Base-by-base conservation (phyloP, 2,113 vertebrate genomes). In the Syngnathoides biaculeatus region DNA sequence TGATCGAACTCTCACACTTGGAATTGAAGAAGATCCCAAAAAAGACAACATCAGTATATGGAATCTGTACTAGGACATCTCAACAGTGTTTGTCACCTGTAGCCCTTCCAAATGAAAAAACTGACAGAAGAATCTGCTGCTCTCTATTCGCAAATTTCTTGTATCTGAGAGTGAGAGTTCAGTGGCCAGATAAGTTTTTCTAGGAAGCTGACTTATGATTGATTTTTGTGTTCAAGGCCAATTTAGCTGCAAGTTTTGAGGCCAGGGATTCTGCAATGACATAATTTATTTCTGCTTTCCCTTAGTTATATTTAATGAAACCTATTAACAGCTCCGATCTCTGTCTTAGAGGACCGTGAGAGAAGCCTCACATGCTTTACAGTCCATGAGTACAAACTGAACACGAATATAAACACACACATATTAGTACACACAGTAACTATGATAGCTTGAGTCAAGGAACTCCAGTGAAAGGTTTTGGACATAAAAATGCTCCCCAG, bases 401-500 rank as follows among this genome's bases (percentile, higher is more conserved):
- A 71, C 50, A 61, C 20, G 53, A 74, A 53, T 35, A 35, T 9
- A 50, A 19, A 55, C n/a, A 50, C 47, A 55, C 45, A 11, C 69
- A 67, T 15, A 40, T 62, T 80, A 72, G 78, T 52, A 82, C 71
- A 72, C 74, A 68, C 61, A 40, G 39, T 57, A 71, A 61, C 73
- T 48, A 68, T 81, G 78, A 83, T 86, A 68, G n/a, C 74, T 82
- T 62, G 75, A 81, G 79, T 74, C 48, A 26, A 59, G 45, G 63
- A 78, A 79, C 68, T 79, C 70, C 70, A 68, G 64, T 55, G 10
- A 50, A 62, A 43, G 65, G 71, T 75, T 87, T 79, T 74, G 71
- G 79, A 86, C 81, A 75, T 78, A 57, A 62, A 70, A 83, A 77
- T 38, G 1, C 73, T 78, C 82, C 70, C 75, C 5, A 1, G 79